phyloP scores from a whole-genome alignment of 2,888 invertebrate genomes.

The Arrhopalites spinosus region DNA sequence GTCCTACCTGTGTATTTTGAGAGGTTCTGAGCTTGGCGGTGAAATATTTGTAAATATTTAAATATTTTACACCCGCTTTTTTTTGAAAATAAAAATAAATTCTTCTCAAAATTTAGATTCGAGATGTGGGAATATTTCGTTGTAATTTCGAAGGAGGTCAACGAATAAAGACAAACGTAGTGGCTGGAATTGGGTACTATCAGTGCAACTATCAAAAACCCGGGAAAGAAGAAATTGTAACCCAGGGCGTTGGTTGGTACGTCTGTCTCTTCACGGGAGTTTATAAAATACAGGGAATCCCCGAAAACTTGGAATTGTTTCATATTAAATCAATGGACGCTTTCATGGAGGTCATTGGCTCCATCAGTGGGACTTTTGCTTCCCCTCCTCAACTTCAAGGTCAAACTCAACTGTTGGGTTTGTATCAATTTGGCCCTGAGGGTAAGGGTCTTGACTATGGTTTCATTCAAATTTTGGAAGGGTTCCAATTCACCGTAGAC shows the following conservation, averaged over 20 bases:
- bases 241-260: not conserved
- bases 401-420: not conserved
- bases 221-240: not conserved
- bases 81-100: no score
- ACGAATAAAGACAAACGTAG: not conserved
- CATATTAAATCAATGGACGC: not conserved
- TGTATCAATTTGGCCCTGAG: not conserved
- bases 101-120: not conserved
- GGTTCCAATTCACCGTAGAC: not conserved
- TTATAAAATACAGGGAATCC: not conserved
- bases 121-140: not conserved
- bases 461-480: not conserved
- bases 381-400: not conserved
- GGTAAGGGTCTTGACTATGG: not conserved
- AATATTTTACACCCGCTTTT: no score
- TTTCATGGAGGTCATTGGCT: not conserved
- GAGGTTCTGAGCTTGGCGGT: not conserved
- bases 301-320: not conserved
- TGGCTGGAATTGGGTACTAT: not conserved
- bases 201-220: slow-evolving; percentile 6
- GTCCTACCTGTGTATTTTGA: not conserved
- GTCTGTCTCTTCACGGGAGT: not conserved
- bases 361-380: not conserved
- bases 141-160: not conserved
- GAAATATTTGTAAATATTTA: not conserved